Evolutionary conservation across 2,888 invertebrate species (phyloP).

Genomic region (Hemicrepidius hirtus): DNA sequence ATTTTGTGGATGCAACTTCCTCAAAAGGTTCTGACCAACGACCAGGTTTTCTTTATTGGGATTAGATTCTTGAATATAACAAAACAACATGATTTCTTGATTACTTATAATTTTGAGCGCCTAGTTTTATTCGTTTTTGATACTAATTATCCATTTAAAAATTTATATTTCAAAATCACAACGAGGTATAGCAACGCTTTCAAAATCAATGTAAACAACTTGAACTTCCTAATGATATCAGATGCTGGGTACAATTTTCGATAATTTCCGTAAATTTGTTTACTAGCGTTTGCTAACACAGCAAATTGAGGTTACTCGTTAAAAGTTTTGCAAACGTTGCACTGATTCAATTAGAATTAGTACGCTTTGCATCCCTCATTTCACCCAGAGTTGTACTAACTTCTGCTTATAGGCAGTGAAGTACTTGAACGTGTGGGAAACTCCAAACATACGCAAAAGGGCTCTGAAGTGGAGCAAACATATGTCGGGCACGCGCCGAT

Average conservation of each 20-base stretch:
- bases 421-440: conserved; percentile 69
- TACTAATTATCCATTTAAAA: too few relatives aligned
- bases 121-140: too few relatives aligned
- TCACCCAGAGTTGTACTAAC: conserved; percentile 54
- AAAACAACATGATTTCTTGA: too few relatives aligned
- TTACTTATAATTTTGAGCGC: too few relatives aligned
- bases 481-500: conserved; percentile 63
- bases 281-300: conserved; percentile 13
- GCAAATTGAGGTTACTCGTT: conserved; percentile 33
- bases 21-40: too few relatives aligned
- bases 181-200: neutral
- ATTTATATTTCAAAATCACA: too few relatives aligned
- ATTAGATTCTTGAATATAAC: too few relatives aligned
- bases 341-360: conserved; percentile 51
- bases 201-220: neutral
- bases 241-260: conserved; percentile 5
- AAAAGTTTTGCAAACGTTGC: conserved; percentile 42
- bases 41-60: too few relatives aligned
- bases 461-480: conserved; percentile 56
- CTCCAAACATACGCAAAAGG: conserved; percentile 66
- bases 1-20: too few relatives aligned
- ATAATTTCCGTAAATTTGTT: conserved; percentile 20
- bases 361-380: conserved; percentile 42
- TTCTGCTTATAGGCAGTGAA: conserved; percentile 58
- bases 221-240: conserved; percentile 14